These are phyloP conservation scores for Cephus pulcher DNA, from an alignment of 2,888 invertebrate genomes.

Conservation along the genomic window DNA sequence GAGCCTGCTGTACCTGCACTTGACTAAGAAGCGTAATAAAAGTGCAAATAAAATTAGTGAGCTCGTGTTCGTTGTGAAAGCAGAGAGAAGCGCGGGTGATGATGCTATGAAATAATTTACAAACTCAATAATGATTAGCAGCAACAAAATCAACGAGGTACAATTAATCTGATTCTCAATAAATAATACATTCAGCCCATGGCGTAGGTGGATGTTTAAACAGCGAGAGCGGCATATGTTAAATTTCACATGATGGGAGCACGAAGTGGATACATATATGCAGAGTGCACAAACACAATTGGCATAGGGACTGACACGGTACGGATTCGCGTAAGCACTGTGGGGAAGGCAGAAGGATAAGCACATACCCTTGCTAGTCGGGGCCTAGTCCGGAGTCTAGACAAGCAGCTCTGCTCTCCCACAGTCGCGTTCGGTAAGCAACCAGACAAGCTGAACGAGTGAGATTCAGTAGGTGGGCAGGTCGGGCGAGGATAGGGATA, in stretches of 20 bases:
- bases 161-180: neutral
- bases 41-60: neutral
- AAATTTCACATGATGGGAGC: neutral
- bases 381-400: conserved; percentile 18
- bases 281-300: neutral
- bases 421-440: conserved; percentile 37
- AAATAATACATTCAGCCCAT: neutral
- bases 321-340: conserved; percentile 8
- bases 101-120: neutral
- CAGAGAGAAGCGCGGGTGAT: neutral
- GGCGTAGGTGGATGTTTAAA: neutral
- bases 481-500: neutral
- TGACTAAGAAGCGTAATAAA: neutral
- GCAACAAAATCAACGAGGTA: neutral
- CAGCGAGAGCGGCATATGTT: neutral
- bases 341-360: conserved; percentile 1
- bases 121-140: neutral
- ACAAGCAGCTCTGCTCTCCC: conserved; percentile 41
- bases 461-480: neutral
- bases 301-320: neutral
- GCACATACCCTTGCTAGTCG: neutral
- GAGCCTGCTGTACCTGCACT: neutral
- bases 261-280: neutral
- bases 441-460: conserved; percentile 16
- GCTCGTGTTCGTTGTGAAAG: neutral